Base-by-base conservation (phyloP, 2,113 vertebrate species). In the Alexandromys fortis region DNA sequence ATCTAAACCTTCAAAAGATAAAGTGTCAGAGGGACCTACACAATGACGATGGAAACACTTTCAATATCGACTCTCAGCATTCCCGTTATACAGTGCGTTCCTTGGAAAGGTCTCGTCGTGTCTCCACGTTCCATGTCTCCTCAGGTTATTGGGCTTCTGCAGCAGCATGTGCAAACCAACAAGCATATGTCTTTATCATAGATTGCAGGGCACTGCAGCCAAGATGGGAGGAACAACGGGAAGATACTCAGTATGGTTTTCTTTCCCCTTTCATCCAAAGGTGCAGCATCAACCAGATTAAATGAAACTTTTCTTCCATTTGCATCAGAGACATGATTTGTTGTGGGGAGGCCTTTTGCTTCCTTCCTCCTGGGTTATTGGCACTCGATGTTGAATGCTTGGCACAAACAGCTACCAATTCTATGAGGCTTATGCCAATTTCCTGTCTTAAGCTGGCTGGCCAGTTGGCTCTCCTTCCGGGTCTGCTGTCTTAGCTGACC, bases 401-500 rank as follows among this genome's bases (percentile, higher is more conserved):
- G n/a, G 42, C 55, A 7, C 38, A 94, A 73, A 58, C 13, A 94
- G 52, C 19, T 85, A 94, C 72, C 19, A 2, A 67, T 33, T 65
- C 76, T 63, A 81, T 65, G 26, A 79, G 24, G 55, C 33, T 65
- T 61, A 45, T 42, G 58, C 92, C 42, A 38, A 49, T 78, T 65
- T 78, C 65, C 78, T 61, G 14, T n/a, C 72, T 11, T 73, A 30
- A 58, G 35, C 45, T 42, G 22, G 28, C 28, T 38, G 72, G 70
- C 63, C 86, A 81, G 49, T 42, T 70, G 63, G 10, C 33, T 58
- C 73, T 63, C 55, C 47, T 72, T 96, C 68, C 67, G 72, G 82
- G 90, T 93, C 79, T 65, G 42, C 7, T 67, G 58, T 45, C 92
- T 95, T 86, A 42, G 19, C 73, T 93, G 95, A 95, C 93, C 94